phyloP scores from a whole-genome alignment of 2,888 invertebrate species.

The Lasioglossum malachurum region DNA sequence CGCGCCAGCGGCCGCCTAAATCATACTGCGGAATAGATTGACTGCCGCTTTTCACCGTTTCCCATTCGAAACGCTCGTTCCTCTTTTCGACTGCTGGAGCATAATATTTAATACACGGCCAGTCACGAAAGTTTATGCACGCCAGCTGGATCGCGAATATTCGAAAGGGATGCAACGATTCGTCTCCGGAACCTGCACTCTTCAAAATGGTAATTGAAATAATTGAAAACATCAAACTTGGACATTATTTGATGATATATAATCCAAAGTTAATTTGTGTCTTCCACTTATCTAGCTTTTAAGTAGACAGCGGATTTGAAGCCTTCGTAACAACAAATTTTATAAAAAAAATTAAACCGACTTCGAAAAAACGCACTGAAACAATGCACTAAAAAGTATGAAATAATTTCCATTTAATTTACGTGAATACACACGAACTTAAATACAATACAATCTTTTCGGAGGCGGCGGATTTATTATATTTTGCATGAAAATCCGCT shows the following conservation, averaged over 20 bases:
- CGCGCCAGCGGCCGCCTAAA: slow-evolving; percentile 25
- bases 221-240: background rate
- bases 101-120: background rate
- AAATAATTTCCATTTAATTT: too few species aligned
- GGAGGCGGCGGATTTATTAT: too few species aligned
- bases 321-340: too few species aligned
- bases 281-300: too few species aligned
- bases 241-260: background rate
- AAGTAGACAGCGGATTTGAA: too few species aligned
- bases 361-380: too few species aligned
- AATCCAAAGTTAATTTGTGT: too few species aligned
- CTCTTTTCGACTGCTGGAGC: background rate
- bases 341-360: too few species aligned
- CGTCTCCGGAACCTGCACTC: background rate
- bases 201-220: background rate
- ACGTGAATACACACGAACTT: too few species aligned
- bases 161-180: background rate
- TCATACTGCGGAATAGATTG: slow-evolving; percentile 38
- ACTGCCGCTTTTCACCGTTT: slow-evolving; percentile 9
- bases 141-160: background rate
- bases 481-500: too few species aligned
- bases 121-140: background rate
- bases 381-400: too few species aligned
- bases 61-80: background rate
- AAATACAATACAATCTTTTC: too few species aligned